These are phyloP conservation scores for Melanotaenia duboulayi DNA, from an alignment of 2,113 vertebrate genomes.

Conservation along the genomic window DNA sequence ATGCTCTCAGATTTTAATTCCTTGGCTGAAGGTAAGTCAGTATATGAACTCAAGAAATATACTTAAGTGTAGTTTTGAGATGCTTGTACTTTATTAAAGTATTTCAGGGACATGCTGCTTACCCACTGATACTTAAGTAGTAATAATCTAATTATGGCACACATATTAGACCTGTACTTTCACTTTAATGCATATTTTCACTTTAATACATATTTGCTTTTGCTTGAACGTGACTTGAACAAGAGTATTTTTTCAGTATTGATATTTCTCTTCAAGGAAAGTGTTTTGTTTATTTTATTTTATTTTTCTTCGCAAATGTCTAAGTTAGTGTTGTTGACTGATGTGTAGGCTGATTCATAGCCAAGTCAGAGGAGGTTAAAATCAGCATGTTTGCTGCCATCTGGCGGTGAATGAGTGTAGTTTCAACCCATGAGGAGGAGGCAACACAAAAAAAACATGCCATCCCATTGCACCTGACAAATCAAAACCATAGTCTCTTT, in stretches of 20 bases:
- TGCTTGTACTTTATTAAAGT: background rate
- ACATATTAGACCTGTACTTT: background rate
- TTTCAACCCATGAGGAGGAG: conserved; percentile 28
- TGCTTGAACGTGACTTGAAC: background rate
- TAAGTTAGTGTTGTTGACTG: conserved; percentile 1
- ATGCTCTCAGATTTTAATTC: background rate
- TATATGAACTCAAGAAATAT: background rate
- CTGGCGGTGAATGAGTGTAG: conserved; percentile 34
- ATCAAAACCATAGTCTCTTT: background rate
- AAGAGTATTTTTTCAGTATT: background rate
- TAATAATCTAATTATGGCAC: background rate
- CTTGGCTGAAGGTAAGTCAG: background rate
- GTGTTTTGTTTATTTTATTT: too few relatives aligned
- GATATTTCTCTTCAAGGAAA: too few relatives aligned
- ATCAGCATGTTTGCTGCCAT: conserved; percentile 49
- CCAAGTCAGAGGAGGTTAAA: background rate
- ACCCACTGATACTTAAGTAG: background rate
- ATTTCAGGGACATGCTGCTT: background rate
- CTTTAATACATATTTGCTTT: background rate
- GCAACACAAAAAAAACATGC: conserved; percentile 19
- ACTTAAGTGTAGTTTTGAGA: background rate
- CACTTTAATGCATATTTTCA: background rate
- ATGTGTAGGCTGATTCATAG: conserved; percentile 49
- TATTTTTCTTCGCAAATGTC: conserved; percentile 23
- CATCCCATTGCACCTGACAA: conserved; percentile 58